Evolutionary conservation across 2,888 invertebrate genomes (phyloP).

Genomic region (Chrysotoxum bicinctum): DNA sequence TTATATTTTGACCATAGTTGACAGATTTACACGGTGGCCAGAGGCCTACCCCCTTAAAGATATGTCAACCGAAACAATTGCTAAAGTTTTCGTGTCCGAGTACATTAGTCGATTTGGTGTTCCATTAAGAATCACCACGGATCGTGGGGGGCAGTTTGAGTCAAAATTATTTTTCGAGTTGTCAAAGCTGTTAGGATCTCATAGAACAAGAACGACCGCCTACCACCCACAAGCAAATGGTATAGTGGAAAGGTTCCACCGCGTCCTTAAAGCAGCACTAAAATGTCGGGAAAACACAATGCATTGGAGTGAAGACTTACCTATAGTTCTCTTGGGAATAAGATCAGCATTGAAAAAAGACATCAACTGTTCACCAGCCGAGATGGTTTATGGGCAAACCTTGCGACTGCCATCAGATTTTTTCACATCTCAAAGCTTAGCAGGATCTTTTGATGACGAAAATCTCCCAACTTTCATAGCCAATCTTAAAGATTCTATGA

Average conservation of each 20-base stretch:
- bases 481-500: not conserved
- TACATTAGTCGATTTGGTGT: too few relatives aligned
- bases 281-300: constrained; percentile 4
- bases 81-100: too few relatives aligned
- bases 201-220: too few relatives aligned
- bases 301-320: not conserved
- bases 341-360: not conserved
- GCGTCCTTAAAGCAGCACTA: not conserved
- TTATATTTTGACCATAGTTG: too few relatives aligned
- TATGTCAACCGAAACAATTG: too few relatives aligned
- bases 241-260: not conserved
- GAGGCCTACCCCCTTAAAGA: too few relatives aligned
- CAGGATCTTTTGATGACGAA: not conserved
- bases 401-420: not conserved
- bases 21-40: too few relatives aligned
- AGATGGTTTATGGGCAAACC: not conserved
- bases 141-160: not conserved
- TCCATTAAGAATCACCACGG: not conserved
- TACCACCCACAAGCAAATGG: too few relatives aligned
- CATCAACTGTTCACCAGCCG: not conserved
- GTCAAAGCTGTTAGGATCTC: too few relatives aligned
- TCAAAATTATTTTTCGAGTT: not conserved
- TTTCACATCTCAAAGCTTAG: not conserved
- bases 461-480: not conserved
- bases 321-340: constrained; percentile 5